Percentiles rank a stretch among this genome's conserved stretches.
Conservation (phyloP, 2,797 vertebrate genomes). For the Sebastolobus altivelis region DNA sequence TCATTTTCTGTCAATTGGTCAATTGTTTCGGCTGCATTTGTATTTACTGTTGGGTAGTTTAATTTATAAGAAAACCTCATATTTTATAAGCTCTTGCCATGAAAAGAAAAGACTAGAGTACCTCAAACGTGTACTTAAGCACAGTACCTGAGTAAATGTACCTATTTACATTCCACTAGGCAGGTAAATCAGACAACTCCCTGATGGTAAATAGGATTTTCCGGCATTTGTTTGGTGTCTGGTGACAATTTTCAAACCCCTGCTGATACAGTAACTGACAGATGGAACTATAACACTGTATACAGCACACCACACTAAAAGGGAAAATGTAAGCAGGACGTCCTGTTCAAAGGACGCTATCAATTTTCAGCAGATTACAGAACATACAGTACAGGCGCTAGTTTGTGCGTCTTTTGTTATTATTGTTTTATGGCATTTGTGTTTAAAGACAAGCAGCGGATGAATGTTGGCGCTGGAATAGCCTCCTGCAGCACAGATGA, state of each 20-base stretch:
- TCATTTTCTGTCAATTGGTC: too few species aligned
- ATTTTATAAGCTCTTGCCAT: too few species aligned
- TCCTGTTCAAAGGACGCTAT: background rate
- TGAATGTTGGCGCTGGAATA: conserved; percentile 8
- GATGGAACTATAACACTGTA: background rate
- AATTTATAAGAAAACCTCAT: too few species aligned
- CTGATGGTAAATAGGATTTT: background rate
- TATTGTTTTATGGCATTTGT: too few species aligned
- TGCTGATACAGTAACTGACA: background rate
- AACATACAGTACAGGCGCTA: background rate
- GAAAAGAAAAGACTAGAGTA: too few species aligned
- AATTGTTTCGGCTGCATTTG: too few species aligned
- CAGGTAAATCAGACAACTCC: background rate
- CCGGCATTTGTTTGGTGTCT: background rate
- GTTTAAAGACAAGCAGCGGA: background rate
- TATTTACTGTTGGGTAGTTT: too few species aligned
- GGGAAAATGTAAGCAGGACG: background rate
- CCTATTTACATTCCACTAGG: too few species aligned
- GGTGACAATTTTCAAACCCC: background rate
- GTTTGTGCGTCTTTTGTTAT: too few species aligned
- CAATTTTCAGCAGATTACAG: background rate
- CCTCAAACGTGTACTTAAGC: background rate
- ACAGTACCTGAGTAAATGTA: too few species aligned
- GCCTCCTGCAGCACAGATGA: conserved; percentile 6
- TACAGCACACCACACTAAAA: background rate